Percentiles rank a stretch among this genome's conserved stretches.
These are phyloP conservation scores for Zoanthus sansibaricus DNA, from an alignment of 92 coral and sea anemone genomes.

Conservation along the genomic window DNA sequence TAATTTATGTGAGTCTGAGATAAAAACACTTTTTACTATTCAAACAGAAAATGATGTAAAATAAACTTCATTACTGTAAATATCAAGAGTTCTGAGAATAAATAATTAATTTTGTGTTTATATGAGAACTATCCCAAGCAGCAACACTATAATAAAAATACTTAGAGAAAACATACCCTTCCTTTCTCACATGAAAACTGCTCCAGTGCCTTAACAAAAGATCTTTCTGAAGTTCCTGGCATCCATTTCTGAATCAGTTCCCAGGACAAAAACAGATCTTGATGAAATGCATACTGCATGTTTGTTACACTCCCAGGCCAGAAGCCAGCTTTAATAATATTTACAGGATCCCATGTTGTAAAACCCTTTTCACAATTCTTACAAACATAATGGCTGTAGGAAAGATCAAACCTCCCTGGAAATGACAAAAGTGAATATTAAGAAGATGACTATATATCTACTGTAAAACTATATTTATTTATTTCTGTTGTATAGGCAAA, in stretches of 20 bases:
- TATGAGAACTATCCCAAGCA: no score
- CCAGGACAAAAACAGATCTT: conserved; percentile 25
- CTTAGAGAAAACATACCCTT: conserved; percentile 2
- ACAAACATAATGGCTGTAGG: neutral
- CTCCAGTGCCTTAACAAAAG: conserved; percentile 30
- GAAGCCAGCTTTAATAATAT: neutral
- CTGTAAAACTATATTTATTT: no score
- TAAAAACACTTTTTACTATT: neutral
- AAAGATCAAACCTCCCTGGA: neutral
- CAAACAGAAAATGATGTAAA: neutral
- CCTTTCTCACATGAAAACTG: conserved; percentile 1
- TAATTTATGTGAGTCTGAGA: neutral
- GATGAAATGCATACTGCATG: conserved; percentile 23
- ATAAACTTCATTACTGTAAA: neutral
- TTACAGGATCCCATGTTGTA: neutral
- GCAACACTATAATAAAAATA: no score
- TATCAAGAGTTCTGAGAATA: neutral
- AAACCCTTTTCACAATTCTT: neutral
- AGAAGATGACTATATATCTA: neutral
- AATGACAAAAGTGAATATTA: neutral
- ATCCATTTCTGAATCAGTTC: conserved; percentile 29
- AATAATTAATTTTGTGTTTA: no score
- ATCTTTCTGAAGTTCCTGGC: conserved; percentile 27
- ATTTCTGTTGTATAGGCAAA: no score
- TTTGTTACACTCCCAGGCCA: conserved; percentile 21